phyloP scores from a whole-genome alignment of 2,797 vertebrate genomes.

The Diglossa cyanea region DNA sequence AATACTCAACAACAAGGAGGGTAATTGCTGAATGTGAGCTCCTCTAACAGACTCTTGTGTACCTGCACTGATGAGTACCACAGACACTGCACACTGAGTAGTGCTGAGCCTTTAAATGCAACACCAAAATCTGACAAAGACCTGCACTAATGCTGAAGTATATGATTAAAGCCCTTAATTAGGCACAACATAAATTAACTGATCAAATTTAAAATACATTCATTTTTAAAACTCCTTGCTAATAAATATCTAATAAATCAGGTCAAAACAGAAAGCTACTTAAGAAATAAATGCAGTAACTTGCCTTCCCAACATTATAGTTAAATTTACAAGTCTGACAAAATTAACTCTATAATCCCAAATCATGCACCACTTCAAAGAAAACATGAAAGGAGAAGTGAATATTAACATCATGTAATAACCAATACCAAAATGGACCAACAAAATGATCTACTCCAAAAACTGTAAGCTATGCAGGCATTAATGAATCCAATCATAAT shows the following conservation, averaged over 20 bases:
- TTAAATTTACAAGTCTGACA: neutral
- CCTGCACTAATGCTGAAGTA: neutral
- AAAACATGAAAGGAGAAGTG: neutral
- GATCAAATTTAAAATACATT: neutral
- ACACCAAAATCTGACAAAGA: neutral
- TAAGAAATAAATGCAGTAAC: neutral
- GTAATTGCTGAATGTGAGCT: neutral
- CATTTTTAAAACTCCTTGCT: neutral
- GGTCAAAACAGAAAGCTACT: neutral
- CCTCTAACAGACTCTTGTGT: neutral
- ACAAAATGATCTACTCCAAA: neutral
- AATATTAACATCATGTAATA: neutral
- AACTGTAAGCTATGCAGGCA: neutral
- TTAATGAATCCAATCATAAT: neutral
- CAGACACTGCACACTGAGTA: neutral
- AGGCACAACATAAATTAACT: neutral
- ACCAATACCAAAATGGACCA: neutral
- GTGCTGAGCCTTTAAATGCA: neutral
- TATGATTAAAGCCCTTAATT: neutral
- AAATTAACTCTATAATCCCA: neutral
- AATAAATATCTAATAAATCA: neutral
- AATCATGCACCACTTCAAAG: neutral
- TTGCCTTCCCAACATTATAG: neutral
- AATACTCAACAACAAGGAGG: neutral
- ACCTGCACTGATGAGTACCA: neutral